Conservation (phyloP, 2,888 invertebrate genomes). For the Acleris cristana region DNA sequence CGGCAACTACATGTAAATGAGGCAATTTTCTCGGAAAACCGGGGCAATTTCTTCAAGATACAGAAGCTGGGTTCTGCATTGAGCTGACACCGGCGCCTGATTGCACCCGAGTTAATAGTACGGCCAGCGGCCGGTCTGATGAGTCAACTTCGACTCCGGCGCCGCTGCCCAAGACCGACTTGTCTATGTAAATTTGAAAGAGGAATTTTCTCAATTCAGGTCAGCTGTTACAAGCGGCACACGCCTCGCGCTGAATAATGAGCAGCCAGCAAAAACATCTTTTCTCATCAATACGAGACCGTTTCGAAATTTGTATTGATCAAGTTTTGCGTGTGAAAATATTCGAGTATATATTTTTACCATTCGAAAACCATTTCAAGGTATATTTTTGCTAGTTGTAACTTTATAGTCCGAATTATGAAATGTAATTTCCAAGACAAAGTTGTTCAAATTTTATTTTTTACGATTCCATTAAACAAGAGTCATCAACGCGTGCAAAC, state of each 20-base stretch:
- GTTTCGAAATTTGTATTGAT: no score
- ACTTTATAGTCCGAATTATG: no score
- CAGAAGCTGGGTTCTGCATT: conserved; percentile 53
- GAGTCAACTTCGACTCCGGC: conserved; percentile 23
- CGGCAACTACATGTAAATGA: conserved; percentile 61
- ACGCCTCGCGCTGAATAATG: conserved; percentile 29
- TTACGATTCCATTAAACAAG: no score
- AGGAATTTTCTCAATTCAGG: conserved; percentile 35
- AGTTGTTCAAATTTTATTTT: no score
- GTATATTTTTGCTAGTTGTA: no score
- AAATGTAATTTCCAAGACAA: no score
- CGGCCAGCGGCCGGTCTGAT: conserved; percentile 23
- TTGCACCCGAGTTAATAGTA: conserved; percentile 49
- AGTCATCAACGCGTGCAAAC: no score
- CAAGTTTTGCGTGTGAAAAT: no score
- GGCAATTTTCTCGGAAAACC: conserved; percentile 66
- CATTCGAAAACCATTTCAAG: no score
- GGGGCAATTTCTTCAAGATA: conserved; percentile 65
- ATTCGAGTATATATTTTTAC: no score
- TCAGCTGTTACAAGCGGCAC: conserved; percentile 24
- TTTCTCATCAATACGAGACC: conserved; percentile 4
- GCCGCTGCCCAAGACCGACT: conserved; percentile 6
- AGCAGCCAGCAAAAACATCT: conserved; percentile 23
- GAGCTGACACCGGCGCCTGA: conserved; percentile 46
- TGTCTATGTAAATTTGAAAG: conserved; percentile 31